Base-by-base conservation (phyloP, 2,888 invertebrate genomes). In the Xanthia icteritia region DNA sequence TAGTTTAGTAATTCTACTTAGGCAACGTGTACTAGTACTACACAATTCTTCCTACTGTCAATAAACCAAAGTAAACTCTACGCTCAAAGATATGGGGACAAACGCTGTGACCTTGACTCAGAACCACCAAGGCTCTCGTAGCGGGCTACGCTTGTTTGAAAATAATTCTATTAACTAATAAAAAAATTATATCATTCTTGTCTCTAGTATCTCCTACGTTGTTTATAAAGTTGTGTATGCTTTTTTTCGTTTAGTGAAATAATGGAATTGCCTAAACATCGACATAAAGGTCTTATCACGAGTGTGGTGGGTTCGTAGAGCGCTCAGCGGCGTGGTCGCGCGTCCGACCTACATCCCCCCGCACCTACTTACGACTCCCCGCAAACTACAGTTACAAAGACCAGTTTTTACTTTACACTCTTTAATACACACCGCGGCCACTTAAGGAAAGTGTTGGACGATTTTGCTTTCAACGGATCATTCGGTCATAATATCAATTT, bases 401-500 rank as follows among this genome's bases (percentile, higher is more conserved):
- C 96, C 95, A 94, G 96, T 95, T 96, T 94, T 92, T 92, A 92
- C 90, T 93, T 92, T 88, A 92, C 91, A 91, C 91, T 93, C 90
- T 91, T 92, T 93, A 91, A 92, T 88, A 92, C 90, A 88, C 85
- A 84, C 88, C 89, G 87, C 93, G 91, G 95, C 94, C 95, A 94
- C 88, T 88, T 83, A 93, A 95, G 93, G 96, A 96, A 96, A 96
- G 96, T 95, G 95, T 94, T 94, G 93, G 92, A 92, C 94, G 93
- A 95, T 96, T 96, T 96, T 96, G 95, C 95, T 96, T 96, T 96
- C 96, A 91, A 93, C 93, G 89, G 91, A 92, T 90, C 90, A 90
- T 92, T 91, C 90, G 90, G 90, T 93, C 93, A 89, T 88, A 58
- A 82, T 67, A 90, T 91, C 91, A 89, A 88, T 83, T 90, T 90